These are phyloP conservation scores for Empidonax alnorum DNA, from an alignment of 2,113 vertebrate genomes.

Conservation along the genomic window DNA sequence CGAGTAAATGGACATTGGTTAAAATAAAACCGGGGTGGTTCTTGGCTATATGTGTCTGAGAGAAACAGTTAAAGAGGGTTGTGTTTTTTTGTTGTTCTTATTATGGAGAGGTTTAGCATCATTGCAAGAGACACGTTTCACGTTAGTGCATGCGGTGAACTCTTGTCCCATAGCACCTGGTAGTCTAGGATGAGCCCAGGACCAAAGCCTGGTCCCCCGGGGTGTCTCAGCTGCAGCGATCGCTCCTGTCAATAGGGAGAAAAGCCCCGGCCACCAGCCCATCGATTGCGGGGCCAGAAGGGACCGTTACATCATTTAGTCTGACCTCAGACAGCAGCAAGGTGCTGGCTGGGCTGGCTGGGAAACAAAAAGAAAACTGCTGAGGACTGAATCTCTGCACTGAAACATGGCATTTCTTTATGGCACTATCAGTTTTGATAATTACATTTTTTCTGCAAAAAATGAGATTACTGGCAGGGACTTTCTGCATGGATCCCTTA, in stretches of 20 bases:
- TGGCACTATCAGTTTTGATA: neutral
- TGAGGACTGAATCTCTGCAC: neutral
- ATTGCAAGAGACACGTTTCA: neutral
- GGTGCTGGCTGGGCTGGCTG: neutral
- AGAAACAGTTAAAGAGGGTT: neutral
- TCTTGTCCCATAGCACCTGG: neutral
- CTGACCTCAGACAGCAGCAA: conserved; percentile 11
- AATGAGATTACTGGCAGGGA: neutral
- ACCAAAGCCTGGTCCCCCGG: neutral
- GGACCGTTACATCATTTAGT: neutral
- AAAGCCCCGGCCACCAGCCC: neutral
- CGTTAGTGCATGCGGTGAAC: neutral
- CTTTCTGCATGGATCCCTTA: neutral
- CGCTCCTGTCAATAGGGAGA: neutral
- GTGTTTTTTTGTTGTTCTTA: neutral
- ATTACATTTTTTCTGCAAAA: neutral
- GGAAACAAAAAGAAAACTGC: neutral
- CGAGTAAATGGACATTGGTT: neutral
- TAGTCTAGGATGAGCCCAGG: neutral
- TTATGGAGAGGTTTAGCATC: neutral
- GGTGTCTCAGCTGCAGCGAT: conserved; percentile 34
- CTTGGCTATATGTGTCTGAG: neutral
- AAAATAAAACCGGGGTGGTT: neutral
- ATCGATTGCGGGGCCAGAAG: neutral
- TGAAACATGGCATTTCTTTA: neutral